Evolutionary conservation across 2,888 invertebrate species (phyloP).

Genomic region (Plebejus anna): DNA sequence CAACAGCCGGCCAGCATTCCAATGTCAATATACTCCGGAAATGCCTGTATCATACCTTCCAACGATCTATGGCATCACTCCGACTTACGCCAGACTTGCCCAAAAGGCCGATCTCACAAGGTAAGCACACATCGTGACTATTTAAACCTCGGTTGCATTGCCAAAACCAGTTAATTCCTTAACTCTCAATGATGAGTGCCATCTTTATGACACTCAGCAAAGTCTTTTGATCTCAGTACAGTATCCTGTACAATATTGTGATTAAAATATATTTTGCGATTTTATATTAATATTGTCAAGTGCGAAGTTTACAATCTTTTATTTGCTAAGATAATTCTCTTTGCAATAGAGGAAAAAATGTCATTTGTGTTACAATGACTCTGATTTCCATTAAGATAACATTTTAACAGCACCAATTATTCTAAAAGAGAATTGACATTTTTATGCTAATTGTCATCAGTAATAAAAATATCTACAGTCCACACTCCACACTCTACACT

Average conservation of each 20-base stretch:
- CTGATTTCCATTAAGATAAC: conserved; percentile 11
- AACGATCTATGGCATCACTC: conserved; percentile 94
- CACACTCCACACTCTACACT: too few relatives aligned
- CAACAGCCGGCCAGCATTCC: conserved; percentile 66
- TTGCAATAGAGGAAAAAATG: neutral
- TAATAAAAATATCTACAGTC: neutral
- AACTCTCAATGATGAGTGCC: neutral
- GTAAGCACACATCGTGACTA: conserved; percentile 66
- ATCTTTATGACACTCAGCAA: neutral
- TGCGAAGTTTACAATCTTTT: neutral
- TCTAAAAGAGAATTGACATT: neutral
- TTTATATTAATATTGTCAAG: too few relatives aligned
- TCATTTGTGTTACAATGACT: neutral
- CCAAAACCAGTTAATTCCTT: conserved; percentile 33
- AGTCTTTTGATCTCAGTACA: neutral
- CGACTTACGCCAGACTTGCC: conserved; percentile 91
- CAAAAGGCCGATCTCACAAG: conserved; percentile 97
- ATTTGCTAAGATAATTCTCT: neutral
- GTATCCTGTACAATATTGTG: neutral
- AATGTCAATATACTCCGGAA: conserved; percentile 66
- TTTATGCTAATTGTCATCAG: neutral
- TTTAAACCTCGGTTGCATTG: conserved; percentile 58
- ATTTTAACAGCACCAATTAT: neutral
- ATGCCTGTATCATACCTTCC: conserved; percentile 71
- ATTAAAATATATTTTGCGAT: neutral